Conservation (phyloP, 1,140 invertebrate genomes). For the Sminthurinus signatus region DNA sequence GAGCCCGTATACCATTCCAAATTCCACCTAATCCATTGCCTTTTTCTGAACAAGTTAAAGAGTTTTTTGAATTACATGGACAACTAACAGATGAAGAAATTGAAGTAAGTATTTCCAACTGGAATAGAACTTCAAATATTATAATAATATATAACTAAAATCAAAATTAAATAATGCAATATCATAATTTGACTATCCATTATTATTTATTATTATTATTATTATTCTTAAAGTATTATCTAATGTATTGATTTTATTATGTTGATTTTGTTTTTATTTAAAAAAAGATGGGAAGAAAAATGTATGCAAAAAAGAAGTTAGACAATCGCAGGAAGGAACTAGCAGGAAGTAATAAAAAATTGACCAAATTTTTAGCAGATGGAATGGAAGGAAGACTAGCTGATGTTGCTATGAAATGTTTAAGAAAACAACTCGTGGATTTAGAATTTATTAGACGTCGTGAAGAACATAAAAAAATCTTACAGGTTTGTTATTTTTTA, state of each 20-base stretch:
- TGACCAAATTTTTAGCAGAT: slow-evolving; percentile 25
- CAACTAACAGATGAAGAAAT: slow-evolving; percentile 23
- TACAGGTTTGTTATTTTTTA: too few species aligned
- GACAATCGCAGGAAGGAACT: slow-evolving; percentile 2
- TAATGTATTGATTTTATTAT: too few species aligned
- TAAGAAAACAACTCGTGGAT: slow-evolving; percentile 36
- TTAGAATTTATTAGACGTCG: slow-evolving; percentile 45
- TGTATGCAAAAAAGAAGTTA: neutral
- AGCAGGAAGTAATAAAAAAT: slow-evolving; percentile 13
- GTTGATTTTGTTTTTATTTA: too few species aligned
- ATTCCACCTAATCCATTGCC: slow-evolving; percentile 36
- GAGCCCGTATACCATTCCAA: neutral
- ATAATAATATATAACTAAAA: too few species aligned
- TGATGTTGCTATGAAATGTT: slow-evolving; percentile 20
- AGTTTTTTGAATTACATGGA: slow-evolving; percentile 19
- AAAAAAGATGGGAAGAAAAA: too few species aligned
- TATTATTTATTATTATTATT: too few species aligned
- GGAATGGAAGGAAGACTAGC: slow-evolving; percentile 28
- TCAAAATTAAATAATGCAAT: too few species aligned
- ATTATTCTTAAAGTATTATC: too few species aligned
- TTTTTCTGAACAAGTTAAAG: slow-evolving; percentile 18
- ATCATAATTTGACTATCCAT: too few species aligned
- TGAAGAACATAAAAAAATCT: slow-evolving; percentile 41
- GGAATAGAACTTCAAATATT: neutral
- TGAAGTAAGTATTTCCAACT: slow-evolving; percentile 20